Evolutionary conservation across 53 echinoderm and acorn worm species (phyloP).

Genomic region (Paelopatides confundens): DNA sequence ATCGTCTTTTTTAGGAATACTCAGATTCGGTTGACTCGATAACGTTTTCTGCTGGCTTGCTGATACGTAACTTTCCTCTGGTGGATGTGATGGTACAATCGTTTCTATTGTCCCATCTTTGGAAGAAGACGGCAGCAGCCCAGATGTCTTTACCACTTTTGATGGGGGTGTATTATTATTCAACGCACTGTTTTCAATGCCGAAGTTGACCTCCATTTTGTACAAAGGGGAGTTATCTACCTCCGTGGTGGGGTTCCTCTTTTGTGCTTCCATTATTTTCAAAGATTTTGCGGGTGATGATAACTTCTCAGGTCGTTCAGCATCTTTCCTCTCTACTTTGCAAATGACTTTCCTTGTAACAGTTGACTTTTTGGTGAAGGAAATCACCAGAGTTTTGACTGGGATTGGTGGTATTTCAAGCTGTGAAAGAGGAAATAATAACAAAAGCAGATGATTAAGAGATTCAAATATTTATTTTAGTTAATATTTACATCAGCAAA

Average conservation of each 20-base stretch:
- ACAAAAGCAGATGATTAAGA: neutral
- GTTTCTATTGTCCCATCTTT: neutral
- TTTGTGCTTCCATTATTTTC: neutral
- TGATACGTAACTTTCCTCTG: neutral
- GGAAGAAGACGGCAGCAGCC: neutral
- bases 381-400: constrained; percentile 21
- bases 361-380: constrained; percentile 47
- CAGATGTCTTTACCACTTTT: too few relatives aligned
- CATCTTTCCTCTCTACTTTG: neutral
- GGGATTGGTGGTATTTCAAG: constrained; percentile 50
- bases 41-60: neutral
- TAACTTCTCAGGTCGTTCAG: neutral
- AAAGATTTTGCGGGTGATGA: neutral
- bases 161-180: neutral
- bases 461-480: too few relatives aligned
- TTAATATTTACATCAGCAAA: too few relatives aligned
- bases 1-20: neutral
- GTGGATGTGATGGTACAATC: neutral
- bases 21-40: neutral
- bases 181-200: neutral
- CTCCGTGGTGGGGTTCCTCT: neutral
- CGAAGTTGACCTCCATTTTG: constrained; percentile 7
- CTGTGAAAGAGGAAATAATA: constrained; percentile 30
- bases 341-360: constrained; percentile 44
- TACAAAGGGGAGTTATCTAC: neutral